Conservation (phyloP, 2,888 invertebrate genomes). For the Sesia apiformis region DNA sequence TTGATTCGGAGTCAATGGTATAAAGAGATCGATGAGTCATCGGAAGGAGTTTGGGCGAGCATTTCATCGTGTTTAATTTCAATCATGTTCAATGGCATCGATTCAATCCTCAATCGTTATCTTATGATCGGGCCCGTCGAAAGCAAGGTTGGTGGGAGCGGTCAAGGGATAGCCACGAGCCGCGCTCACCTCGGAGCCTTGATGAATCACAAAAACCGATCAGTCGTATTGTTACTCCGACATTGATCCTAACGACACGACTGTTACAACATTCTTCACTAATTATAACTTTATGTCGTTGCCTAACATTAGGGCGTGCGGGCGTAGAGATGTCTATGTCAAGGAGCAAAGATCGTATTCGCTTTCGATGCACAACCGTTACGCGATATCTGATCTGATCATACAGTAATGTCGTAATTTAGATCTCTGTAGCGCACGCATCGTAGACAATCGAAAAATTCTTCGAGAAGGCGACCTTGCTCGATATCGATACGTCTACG, state of each 20-base stretch:
- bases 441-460: conserved; percentile 37
- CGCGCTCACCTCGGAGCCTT: conserved; percentile 51
- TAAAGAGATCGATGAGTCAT: conserved; percentile 3
- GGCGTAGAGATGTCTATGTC: conserved; percentile 29
- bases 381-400: conserved; percentile 65
- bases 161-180: conserved; percentile 53
- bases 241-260: conserved; percentile 48
- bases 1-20: neutral
- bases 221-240: conserved; percentile 37
- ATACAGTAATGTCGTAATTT: conserved; percentile 42
- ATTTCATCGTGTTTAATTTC: conserved; percentile 9
- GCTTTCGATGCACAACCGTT: conserved; percentile 38
- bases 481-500: conserved; percentile 25
- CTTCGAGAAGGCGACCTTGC: conserved; percentile 43
- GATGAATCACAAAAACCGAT: conserved; percentile 49
- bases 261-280: conserved; percentile 41
- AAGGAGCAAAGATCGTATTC: conserved; percentile 30
- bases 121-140: conserved; percentile 45
- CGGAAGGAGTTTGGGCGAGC: conserved; percentile 5
- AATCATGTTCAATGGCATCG: conserved; percentile 19
- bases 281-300: conserved; percentile 47
- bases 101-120: conserved; percentile 36
- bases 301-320: conserved; percentile 24
- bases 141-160: conserved; percentile 64
- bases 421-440: conserved; percentile 40